These are phyloP conservation scores for Pammene aurita DNA, from an alignment of 2,888 invertebrate genomes.

Conservation along the genomic window DNA sequence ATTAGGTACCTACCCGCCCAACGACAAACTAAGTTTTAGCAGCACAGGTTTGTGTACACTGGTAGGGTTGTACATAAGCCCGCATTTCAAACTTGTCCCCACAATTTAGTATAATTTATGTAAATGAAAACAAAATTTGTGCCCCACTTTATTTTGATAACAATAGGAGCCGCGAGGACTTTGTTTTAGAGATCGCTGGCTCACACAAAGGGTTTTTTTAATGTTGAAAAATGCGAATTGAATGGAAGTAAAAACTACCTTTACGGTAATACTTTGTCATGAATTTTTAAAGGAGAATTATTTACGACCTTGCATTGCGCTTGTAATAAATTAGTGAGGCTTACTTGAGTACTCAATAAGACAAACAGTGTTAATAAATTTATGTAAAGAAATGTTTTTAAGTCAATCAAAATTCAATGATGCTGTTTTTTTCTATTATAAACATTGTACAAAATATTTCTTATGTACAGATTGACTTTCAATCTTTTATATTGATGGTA, in stretches of 20 bases:
- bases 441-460: too few relatives aligned
- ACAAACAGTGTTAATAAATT: too few relatives aligned
- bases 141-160: constrained; percentile 41
- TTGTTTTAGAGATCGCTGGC: constrained; percentile 12
- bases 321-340: too few relatives aligned
- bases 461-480: too few relatives aligned
- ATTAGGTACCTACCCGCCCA: not conserved
- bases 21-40: constrained; percentile 10
- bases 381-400: too few relatives aligned
- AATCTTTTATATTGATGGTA: too few relatives aligned
- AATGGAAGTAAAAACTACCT: not conserved
- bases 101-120: constrained; percentile 41
- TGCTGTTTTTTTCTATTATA: too few relatives aligned
- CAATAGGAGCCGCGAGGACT: constrained; percentile 28
- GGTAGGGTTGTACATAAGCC: constrained; percentile 31
- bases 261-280: not conserved
- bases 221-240: not conserved
- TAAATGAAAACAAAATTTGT: constrained; percentile 41
- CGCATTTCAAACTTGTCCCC: constrained; percentile 30
- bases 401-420: too few relatives aligned
- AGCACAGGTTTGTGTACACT: constrained; percentile 14
- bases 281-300: too few relatives aligned
- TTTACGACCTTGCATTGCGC: too few relatives aligned
- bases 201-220: constrained; percentile 17
- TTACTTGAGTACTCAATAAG: too few relatives aligned